A percentile compares a stretch with the other conserved stretches of the same genome.
Evolutionary conservation across 1,140 invertebrate species (phyloP).

Genomic region (Aphelenchoides besseyi): DNA sequence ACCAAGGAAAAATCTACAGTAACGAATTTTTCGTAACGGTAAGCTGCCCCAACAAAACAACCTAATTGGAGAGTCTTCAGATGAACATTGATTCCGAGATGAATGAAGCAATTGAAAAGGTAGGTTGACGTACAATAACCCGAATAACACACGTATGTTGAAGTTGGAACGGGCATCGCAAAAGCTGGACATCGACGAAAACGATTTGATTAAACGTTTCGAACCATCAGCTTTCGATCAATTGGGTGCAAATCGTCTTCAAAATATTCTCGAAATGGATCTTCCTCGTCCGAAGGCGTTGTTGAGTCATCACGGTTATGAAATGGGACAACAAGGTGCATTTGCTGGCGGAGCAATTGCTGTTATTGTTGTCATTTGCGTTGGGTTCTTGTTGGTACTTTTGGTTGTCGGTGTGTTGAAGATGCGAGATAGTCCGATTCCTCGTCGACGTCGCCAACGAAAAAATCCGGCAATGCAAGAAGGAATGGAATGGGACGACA

Average conservation of each 20-base stretch:
- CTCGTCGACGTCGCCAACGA: conserved; percentile 44
- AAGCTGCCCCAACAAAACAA: conserved; percentile 3
- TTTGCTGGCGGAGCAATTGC: conserved; percentile 61
- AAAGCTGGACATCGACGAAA: conserved; percentile 18
- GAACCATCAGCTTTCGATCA: conserved; percentile 57
- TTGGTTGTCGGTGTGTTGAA: conserved; percentile 61
- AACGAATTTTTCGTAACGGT: conserved; percentile 55
- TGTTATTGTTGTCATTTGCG: conserved; percentile 61
- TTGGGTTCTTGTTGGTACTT: conserved; percentile 60
- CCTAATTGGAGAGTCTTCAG: conserved; percentile 6
- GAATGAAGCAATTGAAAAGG: conserved; percentile 32
- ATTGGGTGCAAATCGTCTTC: conserved; percentile 55
- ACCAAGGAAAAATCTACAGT: conserved; percentile 53
- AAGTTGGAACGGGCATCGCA: conserved; percentile 24
- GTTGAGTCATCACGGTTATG: conserved; percentile 58
- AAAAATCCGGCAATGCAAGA: conserved; percentile 37
- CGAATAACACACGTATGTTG: conserved; percentile 21
- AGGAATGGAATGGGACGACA: conserved; percentile 63
- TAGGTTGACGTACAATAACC: no score
- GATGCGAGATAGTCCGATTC: conserved; percentile 57
- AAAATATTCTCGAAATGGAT: conserved; percentile 63
- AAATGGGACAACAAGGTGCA: conserved; percentile 60
- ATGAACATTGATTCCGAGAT: conserved; percentile 39
- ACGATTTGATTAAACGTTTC: conserved; percentile 54
- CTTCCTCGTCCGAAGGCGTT: conserved; percentile 61